These are phyloP conservation scores for Hemaris fuciformis DNA, from an alignment of 2,888 invertebrate species.

Conservation along the genomic window DNA sequence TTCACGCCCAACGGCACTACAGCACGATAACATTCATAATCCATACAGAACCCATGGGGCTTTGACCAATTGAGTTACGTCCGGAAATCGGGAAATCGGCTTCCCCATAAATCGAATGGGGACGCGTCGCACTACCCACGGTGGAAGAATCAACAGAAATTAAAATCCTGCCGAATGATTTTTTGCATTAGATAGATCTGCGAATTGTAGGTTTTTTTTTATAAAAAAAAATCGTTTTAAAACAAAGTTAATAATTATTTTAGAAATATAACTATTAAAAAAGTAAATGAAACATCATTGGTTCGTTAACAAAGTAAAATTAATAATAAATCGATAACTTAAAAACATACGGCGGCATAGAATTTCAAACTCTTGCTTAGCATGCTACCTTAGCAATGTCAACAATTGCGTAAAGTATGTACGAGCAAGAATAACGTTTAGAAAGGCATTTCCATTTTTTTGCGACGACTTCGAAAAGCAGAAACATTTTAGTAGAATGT, in stretches of 20 bases:
- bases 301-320: too few species aligned
- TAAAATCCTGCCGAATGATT: background rate
- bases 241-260: too few species aligned
- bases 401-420: background rate
- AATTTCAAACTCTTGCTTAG: background rate
- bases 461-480: background rate
- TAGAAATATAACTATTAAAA: too few species aligned
- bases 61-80: conserved; percentile 54
- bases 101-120: conserved; percentile 49
- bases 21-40: conserved; percentile 62
- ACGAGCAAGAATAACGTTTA: background rate
- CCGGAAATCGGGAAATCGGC: conserved; percentile 56
- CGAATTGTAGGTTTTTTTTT: background rate
- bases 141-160: background rate
- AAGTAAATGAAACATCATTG: too few species aligned
- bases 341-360: too few species aligned
- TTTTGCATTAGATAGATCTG: background rate
- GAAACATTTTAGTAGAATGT: conserved; percentile 7
- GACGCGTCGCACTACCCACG: conserved; percentile 18
- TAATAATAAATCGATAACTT: too few species aligned
- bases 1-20: conserved; percentile 35
- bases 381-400: background rate
- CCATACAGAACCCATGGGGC: conserved; percentile 50
- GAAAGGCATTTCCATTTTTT: background rate
- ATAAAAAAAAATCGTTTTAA: background rate